Evolutionary conservation across 2,888 invertebrate species (phyloP).

Genomic region (Eupithecia inturbata): DNA sequence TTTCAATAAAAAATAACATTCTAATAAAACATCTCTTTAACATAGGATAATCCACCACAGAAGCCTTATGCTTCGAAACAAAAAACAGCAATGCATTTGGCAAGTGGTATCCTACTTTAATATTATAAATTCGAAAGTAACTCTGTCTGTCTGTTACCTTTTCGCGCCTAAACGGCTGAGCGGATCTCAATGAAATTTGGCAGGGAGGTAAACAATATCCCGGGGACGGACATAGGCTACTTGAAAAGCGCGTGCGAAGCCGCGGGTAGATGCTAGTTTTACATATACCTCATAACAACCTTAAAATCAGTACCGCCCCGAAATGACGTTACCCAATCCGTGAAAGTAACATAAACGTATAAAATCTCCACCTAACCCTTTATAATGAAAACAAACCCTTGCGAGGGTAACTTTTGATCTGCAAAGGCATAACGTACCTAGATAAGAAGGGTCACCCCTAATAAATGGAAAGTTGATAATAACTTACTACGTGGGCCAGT

Average conservation of each 20-base stretch:
- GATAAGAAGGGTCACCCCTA: neutral
- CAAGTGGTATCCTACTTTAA: no score
- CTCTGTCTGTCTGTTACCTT: no score
- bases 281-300: neutral
- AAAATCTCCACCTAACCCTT: neutral
- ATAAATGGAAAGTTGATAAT: slow-evolving; percentile 3
- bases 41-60: neutral
- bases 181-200: no score
- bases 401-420: neutral
- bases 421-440: slow-evolving; percentile 6
- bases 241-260: no score
- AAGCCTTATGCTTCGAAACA: neutral
- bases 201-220: no score
- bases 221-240: no score
- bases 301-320: neutral
- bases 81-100: neutral
- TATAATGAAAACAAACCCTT: neutral
- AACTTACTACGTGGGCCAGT: slow-evolving; percentile 3
- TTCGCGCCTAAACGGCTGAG: no score
- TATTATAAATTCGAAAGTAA: no score
- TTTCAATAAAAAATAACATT: no score
- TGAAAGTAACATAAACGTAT: neutral
- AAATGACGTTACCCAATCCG: neutral
- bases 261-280: no score
- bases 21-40: no score